Evolutionary conservation across 1,140 invertebrate genomes (phyloP).

Genomic region (Diprion similis): DNA sequence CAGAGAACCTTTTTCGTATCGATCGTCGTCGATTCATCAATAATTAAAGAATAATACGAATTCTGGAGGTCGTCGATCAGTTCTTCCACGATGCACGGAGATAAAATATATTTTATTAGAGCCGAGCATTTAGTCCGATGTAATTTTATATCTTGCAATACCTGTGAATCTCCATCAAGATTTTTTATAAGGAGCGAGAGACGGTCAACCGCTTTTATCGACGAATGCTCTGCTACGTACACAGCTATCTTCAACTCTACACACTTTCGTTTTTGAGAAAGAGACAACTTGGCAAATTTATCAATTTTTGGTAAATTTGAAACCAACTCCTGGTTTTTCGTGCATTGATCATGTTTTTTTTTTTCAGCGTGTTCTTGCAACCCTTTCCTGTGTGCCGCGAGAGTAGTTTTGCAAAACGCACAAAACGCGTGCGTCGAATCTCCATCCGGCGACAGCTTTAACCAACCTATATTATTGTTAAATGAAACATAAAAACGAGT

Average conservation of each 20-base stretch:
- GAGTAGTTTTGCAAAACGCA: conserved; percentile 6
- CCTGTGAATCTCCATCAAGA: conserved; percentile 12
- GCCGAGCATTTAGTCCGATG: conserved; percentile 29
- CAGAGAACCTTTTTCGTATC: conserved; percentile 30
- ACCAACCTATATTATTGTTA: conserved; percentile 20
- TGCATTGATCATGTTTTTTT: conserved; percentile 13
- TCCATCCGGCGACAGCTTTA: background rate
- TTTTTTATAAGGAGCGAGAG: conserved; percentile 22
- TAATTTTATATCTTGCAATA: conserved; percentile 21
- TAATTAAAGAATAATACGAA: conserved; percentile 26
- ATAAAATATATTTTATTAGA: conserved; percentile 25
- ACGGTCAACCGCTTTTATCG: conserved; percentile 26
- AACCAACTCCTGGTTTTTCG: conserved; percentile 9
- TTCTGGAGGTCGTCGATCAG: conserved; percentile 20
- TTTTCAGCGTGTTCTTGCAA: conserved; percentile 13
- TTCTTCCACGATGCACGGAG: conserved; percentile 23
- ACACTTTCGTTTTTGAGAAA: conserved; percentile 23
- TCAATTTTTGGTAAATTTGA: conserved; percentile 19
- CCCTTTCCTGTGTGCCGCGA: conserved; percentile 12
- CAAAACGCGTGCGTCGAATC: conserved; percentile 16
- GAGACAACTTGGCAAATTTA: conserved; percentile 12
- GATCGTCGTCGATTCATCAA: conserved; percentile 31
- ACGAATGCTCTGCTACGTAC: conserved; percentile 32
- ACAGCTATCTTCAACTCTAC: conserved; percentile 28
- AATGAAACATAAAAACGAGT: background rate